Percentiles rank a stretch among this genome's conserved stretches.
Evolutionary conservation across 2,797 vertebrate genomes (phyloP).

Genomic region (Pogoniulus pusillus): DNA sequence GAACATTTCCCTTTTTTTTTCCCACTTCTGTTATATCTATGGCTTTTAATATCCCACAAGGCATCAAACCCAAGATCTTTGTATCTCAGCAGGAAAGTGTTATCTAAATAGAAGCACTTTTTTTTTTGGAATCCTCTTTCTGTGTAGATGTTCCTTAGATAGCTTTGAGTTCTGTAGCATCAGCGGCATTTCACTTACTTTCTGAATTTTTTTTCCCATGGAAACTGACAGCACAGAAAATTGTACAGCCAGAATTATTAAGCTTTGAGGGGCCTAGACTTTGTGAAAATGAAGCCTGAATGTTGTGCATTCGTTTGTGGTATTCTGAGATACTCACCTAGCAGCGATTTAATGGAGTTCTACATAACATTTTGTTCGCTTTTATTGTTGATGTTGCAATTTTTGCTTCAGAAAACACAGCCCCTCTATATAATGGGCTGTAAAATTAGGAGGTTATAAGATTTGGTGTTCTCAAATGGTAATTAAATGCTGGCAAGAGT

Average conservation of each 20-base stretch:
- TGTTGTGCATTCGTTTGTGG: background rate
- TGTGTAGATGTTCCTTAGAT: background rate
- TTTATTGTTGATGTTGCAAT: background rate
- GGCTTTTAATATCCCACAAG: background rate
- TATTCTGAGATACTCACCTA: background rate
- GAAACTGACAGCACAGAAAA: background rate
- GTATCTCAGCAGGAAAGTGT: background rate
- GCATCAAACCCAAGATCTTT: background rate
- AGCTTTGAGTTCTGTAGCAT: background rate
- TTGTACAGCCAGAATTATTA: background rate
- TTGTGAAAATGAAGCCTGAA: background rate
- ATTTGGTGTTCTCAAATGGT: background rate
- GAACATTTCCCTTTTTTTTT: background rate
- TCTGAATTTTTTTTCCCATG: background rate
- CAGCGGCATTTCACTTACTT: background rate
- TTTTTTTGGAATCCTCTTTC: background rate
- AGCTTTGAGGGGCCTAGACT: background rate
- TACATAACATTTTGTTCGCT: background rate
- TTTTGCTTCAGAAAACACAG: background rate
- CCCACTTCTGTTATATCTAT: background rate
- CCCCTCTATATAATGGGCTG: background rate
- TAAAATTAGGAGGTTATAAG: background rate
- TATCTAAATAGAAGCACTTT: background rate
- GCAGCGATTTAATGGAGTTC: background rate
- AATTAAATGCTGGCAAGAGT: conserved; percentile 20